Base-by-base conservation (phyloP, 2,888 invertebrate genomes). In the Drosophila birchii region DNA sequence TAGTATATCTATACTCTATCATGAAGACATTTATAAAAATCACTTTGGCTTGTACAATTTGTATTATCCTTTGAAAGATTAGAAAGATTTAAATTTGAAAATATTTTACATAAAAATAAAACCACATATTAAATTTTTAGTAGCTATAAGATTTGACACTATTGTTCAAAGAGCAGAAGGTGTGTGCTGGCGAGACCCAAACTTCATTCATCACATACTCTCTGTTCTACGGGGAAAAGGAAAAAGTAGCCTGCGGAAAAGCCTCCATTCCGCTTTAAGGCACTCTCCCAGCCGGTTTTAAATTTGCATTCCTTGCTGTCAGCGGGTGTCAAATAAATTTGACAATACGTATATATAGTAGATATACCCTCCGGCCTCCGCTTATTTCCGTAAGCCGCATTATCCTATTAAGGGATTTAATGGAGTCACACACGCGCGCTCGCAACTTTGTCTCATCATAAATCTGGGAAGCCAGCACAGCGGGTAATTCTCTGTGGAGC, bases 351-450 rank as follows among this genome's bases (percentile, higher is more conserved):
- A 45, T n/a, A 45, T 20, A 38, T 56, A n/a, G 26, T 26, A 47
- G 12, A 5, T 59, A 34, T 59, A 26, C 23, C 45, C 53, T 51
- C 38, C 49, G 34, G 14, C 47, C 44, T 59, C 39, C 62, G 59
- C 68, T 29, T 72, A 53, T 59, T 56, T 59, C 57, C 45, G 41
- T 61, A 55, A 68, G 47, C 67, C 51, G 68, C 69, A 76, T 75
- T 88, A 86, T 86, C 86, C 86, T 86, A 89, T 86, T 86, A 89
- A 81, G 81, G 75, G 81, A 78, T 78, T 81, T 88, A 86, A 86
- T 86, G 79, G 86, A 81, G 82, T 85, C 88, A 85, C 80, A 85
- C 86, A 85, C 80, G 78, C 82, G 81, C 73, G 79, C 47, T 32
- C 51, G 53, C 69, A 67, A 80, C 88, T 85, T 78, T 78, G 76